These are phyloP conservation scores for Oenanthe melanoleuca DNA, from an alignment of 2,113 vertebrate genomes.

Conservation along the genomic window DNA sequence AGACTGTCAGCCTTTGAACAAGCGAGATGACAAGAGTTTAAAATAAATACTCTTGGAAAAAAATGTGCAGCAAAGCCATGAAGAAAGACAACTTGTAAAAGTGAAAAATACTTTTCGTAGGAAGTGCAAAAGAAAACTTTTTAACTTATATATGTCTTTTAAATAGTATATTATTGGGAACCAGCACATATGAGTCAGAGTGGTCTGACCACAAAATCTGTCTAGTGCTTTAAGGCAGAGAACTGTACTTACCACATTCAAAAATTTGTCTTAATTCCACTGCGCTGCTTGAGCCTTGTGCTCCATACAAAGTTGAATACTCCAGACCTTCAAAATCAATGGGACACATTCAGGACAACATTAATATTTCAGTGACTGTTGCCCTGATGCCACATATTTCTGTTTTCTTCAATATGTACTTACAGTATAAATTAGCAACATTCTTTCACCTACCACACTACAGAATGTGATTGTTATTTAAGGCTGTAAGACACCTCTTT, in stretches of 20 bases:
- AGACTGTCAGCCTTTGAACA: background rate
- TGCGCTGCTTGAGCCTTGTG: conserved; percentile 82
- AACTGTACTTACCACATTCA: conserved; percentile 83
- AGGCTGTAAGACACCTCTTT: background rate
- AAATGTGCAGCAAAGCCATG: rapidly evolving
- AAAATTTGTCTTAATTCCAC: conserved; percentile 90
- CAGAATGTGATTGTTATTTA: background rate
- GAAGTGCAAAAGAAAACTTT: background rate
- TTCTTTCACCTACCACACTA: background rate
- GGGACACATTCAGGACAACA: background rate
- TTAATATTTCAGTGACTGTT: background rate
- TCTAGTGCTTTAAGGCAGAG: background rate
- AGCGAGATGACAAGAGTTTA: background rate
- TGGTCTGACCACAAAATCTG: background rate
- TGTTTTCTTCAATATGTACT: background rate
- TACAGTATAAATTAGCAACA: background rate
- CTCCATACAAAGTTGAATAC: conserved; percentile 88
- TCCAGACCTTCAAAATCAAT: conserved; percentile 83
- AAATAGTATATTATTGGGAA: background rate
- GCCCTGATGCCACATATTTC: background rate
- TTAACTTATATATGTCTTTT: background rate
- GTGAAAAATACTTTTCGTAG: background rate
- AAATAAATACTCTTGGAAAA: background rate
- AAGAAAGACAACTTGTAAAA: background rate
- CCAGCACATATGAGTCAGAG: background rate